Base-by-base conservation (phyloP, 2,888 invertebrate species). In the Caenorhabditis sinica region DNA sequence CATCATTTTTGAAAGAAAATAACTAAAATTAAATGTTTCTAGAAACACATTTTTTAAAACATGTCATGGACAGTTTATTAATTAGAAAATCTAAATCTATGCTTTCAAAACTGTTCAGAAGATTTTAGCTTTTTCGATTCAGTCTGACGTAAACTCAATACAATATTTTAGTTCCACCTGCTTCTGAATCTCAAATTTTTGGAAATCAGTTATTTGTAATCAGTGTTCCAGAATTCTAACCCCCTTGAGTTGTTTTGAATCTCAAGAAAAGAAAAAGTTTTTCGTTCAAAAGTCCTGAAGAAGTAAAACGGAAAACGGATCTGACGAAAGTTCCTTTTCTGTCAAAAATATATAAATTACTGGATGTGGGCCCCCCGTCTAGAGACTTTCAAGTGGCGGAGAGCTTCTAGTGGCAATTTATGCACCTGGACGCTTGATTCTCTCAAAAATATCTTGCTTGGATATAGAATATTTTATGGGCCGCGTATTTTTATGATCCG, bases 361-460 rank as follows among this genome's bases (percentile, higher is more conserved):
- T 30, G n/a, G 56, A 25, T 36, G 28, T 43, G 61, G 25, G 20
- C 40, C 56, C 61, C 61, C 51, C 17, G 49, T 65, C 66, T 53
- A 51, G 73, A 51, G 53, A 56, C 25, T 66, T 65, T 66, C 66
- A 66, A 68, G 74, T 63, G 74, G 69, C 40, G 9, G 0, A 33
- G 15, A 69, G 53, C 68, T 53, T 63, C 51, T 51, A 63, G 76
- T 68, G 60, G 76, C 68, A 66, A 76, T 76, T 76, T 76, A 76
- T 76, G 45, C 76, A 76, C 76, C 76, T 76, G 76, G 63, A 23
- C 49, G 53, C 56, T 69, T 69, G 69, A 53, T 56, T 56, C 20
- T 69, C 40, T 5, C 53, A 11, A 53, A 51, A 30, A 51, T 33
- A 17, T 23, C 73, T 23, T 63, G 36, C 28, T 20, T 30, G 30